Base-by-base conservation (phyloP, 2,113 vertebrate species). In the Pithys albifrons region DNA sequence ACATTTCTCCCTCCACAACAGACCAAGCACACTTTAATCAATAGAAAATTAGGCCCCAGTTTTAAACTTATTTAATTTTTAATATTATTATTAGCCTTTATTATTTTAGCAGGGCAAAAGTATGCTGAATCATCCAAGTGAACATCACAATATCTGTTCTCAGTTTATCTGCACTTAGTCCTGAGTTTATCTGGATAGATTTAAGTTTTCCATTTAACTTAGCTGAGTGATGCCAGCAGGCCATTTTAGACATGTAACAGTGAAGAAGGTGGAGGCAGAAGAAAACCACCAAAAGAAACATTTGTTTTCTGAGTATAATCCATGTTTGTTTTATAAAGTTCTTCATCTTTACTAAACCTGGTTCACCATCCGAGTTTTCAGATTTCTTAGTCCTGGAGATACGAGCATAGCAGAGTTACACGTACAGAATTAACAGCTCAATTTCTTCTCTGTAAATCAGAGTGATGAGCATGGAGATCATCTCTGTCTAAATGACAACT, bases 401-500 rank as follows among this genome's bases (percentile, higher is more conserved):
- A 90, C 2, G 27, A 15, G 15, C 3, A 2, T 7, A 54, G 37
- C 14, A 85, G 35, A 64, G 39, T 35, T 62, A 52, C 1, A 6
- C 52, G 35, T 58, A 71, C 48, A 55, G n/a, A 78, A 13, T 6
- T 28, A 59, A 80, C 19, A 87, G 54, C 9, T 65, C 13, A 3
- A 2, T 39, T 65, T 55, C 23, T 57, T 57, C 39, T 37, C 51
- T 61, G 29, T 52, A 77, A 72, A 75, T n/a, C 45, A 72, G 8
- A 4, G 23, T 59, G 49, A 15, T 0, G 0, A 65, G 37, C 31
- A 55, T 9, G n/a, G 19, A 22, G 22, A 77, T 33, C 11, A 16
- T 28, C 43, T 70, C 57, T 46, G 33, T n/a, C 25, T n/a, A 85
- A 67, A 58, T 14, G 4, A 67, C 35, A 88, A 71, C 48, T 14